phyloP scores from a whole-genome alignment of 2,797 vertebrate species.

The Gymnocypris eckloni region DNA sequence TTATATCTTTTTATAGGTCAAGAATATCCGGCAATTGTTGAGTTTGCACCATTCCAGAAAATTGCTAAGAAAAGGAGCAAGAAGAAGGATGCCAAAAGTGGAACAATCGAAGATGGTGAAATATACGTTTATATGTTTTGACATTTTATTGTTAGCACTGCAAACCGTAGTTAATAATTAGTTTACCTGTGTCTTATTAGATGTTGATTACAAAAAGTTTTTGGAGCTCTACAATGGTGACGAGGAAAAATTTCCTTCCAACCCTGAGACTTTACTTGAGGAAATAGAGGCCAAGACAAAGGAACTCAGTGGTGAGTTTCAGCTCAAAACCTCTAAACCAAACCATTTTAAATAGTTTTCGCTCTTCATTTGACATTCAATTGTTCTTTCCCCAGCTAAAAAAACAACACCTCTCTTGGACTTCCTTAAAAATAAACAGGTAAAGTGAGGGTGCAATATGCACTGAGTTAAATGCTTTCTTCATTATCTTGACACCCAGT shows the following conservation, averaged over 20 bases:
- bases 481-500: background rate
- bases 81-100: constrained; percentile 96
- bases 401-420: constrained; percentile 96
- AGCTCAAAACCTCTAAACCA: background rate
- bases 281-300: constrained; percentile 98
- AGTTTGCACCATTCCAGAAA: constrained; percentile 99
- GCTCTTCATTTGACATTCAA: background rate
- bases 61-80: constrained; percentile 96
- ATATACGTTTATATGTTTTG: constrained; percentile 9
- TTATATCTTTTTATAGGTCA: constrained; percentile 81
- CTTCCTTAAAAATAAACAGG: constrained; percentile 99
- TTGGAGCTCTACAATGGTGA: constrained; percentile 93
- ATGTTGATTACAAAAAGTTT: constrained; percentile 96
- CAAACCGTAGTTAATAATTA: background rate
- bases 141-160: background rate
- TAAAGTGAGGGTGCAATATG: constrained; percentile 66
- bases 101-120: constrained; percentile 93
- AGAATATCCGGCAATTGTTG: constrained; percentile 95
- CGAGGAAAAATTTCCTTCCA: constrained; percentile 94
- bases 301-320: constrained; percentile 89
- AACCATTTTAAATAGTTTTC: background rate
- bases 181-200: constrained; percentile 69
- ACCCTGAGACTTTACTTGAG: constrained; percentile 94
- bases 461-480: background rate
- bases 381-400: constrained; percentile 82